phyloP scores from a whole-genome alignment of 2,113 vertebrate species.

The Athene noctua region DNA sequence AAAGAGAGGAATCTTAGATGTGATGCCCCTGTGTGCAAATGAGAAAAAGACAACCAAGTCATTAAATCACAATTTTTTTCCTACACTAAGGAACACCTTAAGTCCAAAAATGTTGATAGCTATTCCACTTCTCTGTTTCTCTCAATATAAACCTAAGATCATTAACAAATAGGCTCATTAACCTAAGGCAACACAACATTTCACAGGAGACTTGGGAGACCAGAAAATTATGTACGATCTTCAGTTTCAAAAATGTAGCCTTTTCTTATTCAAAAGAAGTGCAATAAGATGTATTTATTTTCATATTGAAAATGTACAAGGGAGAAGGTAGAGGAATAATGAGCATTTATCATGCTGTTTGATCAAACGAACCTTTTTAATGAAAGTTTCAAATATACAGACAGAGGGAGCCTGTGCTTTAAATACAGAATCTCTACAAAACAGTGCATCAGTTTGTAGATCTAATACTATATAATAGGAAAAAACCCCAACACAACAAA shows the following conservation, averaged over 20 bases:
- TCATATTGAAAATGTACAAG: neutral
- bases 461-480: neutral
- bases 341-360: neutral
- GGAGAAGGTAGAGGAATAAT: neutral
- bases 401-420: neutral
- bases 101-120: neutral
- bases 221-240: neutral
- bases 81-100: neutral
- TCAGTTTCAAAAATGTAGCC: neutral
- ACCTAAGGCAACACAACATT: neutral
- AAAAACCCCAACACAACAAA: accelerated
- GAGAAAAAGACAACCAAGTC: neutral
- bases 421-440: neutral
- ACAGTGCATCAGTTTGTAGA: neutral
- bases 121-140: neutral
- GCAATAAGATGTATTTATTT: neutral
- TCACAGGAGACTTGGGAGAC: neutral
- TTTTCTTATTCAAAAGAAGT: neutral
- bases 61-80: neutral
- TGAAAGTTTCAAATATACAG: neutral
- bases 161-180: neutral
- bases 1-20: neutral
- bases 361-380: neutral
- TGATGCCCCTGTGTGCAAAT: neutral
- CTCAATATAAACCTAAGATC: neutral